Percentiles rank a stretch among this genome's conserved stretches.
These are phyloP conservation scores for Leptura quadrifasciata DNA, from an alignment of 2,888 invertebrate genomes.

Conservation along the genomic window DNA sequence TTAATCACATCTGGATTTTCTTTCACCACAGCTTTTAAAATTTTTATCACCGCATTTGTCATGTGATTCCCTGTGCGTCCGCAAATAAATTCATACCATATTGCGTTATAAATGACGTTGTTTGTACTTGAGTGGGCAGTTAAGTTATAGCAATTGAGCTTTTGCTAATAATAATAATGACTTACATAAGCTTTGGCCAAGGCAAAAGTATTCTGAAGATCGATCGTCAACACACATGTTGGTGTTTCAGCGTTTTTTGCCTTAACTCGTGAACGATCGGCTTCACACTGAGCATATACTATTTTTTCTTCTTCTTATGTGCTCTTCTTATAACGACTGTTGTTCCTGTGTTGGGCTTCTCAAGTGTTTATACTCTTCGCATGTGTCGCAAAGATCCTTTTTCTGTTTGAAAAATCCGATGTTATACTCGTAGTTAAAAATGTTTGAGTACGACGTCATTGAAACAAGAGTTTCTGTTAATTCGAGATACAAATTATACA, in stretches of 20 bases:
- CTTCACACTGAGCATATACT: background rate
- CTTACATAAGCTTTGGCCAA: background rate
- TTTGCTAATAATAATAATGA: no score
- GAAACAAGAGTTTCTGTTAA: background rate
- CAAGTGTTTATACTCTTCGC: slow-evolving; percentile 1
- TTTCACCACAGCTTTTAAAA: no score
- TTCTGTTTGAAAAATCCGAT: slow-evolving; percentile 1
- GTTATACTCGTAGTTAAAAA: slow-evolving; percentile 8
- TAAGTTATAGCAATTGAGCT: no score
- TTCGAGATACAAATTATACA: slow-evolving; percentile 12
- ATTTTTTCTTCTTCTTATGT: background rate
- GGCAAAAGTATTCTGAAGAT: background rate
- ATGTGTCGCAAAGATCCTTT: background rate
- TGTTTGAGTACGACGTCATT: background rate
- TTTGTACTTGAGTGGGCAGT: no score
- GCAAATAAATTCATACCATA: no score
- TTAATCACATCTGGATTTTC: no score
- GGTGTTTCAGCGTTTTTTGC: background rate
- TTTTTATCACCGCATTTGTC: no score
- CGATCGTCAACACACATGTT: background rate
- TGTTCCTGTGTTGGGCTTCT: slow-evolving; percentile 13
- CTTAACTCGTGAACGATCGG: background rate
- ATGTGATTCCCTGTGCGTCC: no score
- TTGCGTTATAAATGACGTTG: no score
- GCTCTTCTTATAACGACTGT: background rate